Evolutionary conservation across 2,888 invertebrate genomes (phyloP).

Genomic region (Drosophila koepferae): DNA sequence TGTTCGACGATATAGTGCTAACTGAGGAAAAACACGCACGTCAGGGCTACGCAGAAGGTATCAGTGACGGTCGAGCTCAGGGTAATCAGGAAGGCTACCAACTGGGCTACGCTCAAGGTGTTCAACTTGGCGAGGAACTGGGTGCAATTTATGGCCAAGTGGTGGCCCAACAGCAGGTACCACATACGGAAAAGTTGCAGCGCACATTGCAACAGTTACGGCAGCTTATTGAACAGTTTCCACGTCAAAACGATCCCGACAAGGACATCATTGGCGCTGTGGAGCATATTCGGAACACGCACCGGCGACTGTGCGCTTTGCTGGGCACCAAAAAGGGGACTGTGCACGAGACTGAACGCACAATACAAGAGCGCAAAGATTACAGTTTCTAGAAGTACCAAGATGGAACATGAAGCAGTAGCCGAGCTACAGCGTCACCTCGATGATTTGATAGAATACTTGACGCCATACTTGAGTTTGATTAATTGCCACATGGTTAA

Average conservation of each 20-base stretch:
- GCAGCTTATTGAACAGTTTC: slow-evolving; percentile 88
- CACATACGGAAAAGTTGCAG: slow-evolving; percentile 86
- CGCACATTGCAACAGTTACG: slow-evolving; percentile 87
- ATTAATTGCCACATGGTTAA: slow-evolving; percentile 92
- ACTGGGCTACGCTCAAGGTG: slow-evolving; percentile 91
- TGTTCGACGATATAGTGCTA: slow-evolving; percentile 89
- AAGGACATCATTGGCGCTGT: slow-evolving; percentile 88
- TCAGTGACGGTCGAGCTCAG: slow-evolving; percentile 87
- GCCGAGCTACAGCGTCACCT: slow-evolving; percentile 84
- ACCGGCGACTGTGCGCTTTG: slow-evolving; percentile 89
- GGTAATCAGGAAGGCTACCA: slow-evolving; percentile 88
- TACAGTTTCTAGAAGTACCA: slow-evolving; percentile 67
- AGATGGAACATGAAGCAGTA: slow-evolving; percentile 41
- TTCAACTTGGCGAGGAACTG: slow-evolving; percentile 91
- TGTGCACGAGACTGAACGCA: not conserved
- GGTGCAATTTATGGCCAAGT: slow-evolving; percentile 90
- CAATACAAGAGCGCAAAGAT: slow-evolving; percentile 60
- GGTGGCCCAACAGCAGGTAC: slow-evolving; percentile 86
- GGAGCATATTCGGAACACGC: slow-evolving; percentile 89
- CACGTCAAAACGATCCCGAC: slow-evolving; percentile 88
- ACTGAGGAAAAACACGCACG: slow-evolving; percentile 89
- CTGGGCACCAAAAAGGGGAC: slow-evolving; percentile 79
- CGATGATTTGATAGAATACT: slow-evolving; percentile 86
- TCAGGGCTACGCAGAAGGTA: slow-evolving; percentile 90
- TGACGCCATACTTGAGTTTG: slow-evolving; percentile 87